Evolutionary conservation across 2,888 invertebrate species (phyloP), one percentile per base, ranked within the genome.

Genomic region (Panzeria rudis): DNA sequence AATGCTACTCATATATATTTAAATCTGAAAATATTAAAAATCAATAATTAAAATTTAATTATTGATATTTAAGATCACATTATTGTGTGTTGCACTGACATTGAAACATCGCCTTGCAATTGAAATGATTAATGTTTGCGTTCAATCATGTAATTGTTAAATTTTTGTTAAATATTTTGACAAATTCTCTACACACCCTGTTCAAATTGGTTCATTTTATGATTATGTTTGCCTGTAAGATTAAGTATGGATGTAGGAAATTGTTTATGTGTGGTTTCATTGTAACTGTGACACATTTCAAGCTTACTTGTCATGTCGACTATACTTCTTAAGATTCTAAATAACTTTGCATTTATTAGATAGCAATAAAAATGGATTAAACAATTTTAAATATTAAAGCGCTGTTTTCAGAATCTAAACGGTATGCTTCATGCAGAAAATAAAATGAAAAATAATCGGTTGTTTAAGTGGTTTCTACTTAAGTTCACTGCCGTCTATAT

Each of bases 81-180:
- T 29, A 6, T 17, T 29, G 0, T 62, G 6, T 68, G 25, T 64
- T 50, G 17, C 62, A 50, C 15, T 71, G 85, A 76, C 85, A 75
- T 82, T 85, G 85, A 82, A 75, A 78, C 41, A 23, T 83, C 35
- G 32, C n/a, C n/a, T 23, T 32, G 11, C 32, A 50, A 62, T 75
- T 62, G 62, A 41, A 35, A 59, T 54, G 50, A 32, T 50, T 59
- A 71, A 80, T 68, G 41, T 44, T 76, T 69, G 23, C 54, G 23
- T 69, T 81, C 11, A 75, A 9, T 78, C 35, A 35, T 59, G 69
- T 78, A 75, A 78, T 71, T 76, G 61, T 66, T 71, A 62, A 9
- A 50, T 54, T 66, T 72, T 52, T 64, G 25, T 23, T 41, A 73
- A 81, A 78, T 73, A 69, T 73, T 69, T 75, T 82, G 85, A 85